Evolutionary conservation across 2,797 vertebrate species (phyloP).

Genomic region (Poeciliopsis gracilis): DNA sequence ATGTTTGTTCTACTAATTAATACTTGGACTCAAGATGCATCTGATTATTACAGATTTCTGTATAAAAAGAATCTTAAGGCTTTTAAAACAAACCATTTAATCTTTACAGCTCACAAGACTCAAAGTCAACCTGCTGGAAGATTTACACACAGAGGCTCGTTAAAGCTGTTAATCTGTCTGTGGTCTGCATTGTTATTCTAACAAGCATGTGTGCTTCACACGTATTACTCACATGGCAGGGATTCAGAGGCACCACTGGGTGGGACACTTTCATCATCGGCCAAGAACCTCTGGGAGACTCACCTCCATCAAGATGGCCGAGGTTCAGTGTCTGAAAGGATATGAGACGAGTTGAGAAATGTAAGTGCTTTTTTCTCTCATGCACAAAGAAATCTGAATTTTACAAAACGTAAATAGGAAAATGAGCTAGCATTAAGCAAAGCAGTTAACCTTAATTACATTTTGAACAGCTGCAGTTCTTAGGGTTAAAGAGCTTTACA

Average conservation of each 20-base stretch:
- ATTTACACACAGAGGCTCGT: constrained; percentile 26
- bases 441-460: neutral
- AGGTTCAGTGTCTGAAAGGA: constrained; percentile 29
- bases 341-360: neutral
- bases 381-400: neutral
- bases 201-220: constrained; percentile 20
- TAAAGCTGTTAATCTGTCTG: constrained; percentile 63
- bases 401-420: neutral
- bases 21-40: neutral
- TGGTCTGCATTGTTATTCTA: constrained; percentile 33
- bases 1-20: neutral
- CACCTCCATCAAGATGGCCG: constrained; percentile 22
- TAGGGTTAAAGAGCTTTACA: constrained; percentile 20
- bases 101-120: constrained; percentile 15
- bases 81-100: constrained; percentile 1
- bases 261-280: constrained; percentile 39
- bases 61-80: neutral
- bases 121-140: constrained; percentile 21
- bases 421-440: neutral
- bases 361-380: neutral
- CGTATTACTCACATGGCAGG: constrained; percentile 65
- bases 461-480: constrained; percentile 7
- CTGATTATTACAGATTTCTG: neutral
- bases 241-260: constrained; percentile 46
- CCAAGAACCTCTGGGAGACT: neutral